Evolutionary conservation across 1,140 invertebrate species (phyloP).

Genomic region (Penaeus chinensis): DNA sequence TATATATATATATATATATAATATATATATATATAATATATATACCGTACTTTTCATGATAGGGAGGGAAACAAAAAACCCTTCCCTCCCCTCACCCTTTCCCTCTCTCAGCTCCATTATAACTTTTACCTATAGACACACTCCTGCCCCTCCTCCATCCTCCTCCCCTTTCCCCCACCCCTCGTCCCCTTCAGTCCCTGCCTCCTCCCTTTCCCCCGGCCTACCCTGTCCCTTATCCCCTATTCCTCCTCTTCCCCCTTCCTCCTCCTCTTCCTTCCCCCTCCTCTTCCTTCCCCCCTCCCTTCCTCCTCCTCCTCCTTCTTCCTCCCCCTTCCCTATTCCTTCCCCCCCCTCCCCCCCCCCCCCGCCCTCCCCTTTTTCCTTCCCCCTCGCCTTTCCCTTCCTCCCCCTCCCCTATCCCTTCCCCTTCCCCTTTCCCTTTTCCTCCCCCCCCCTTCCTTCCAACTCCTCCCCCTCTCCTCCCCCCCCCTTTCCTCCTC

Average conservation of each 20-base stretch:
- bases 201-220: background rate
- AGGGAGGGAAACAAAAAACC: too few relatives aligned
- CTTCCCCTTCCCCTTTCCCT: background rate
- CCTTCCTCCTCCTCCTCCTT: background rate
- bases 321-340: background rate
- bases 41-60: too few relatives aligned
- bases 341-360: background rate
- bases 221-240: background rate
- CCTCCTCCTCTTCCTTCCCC: too few relatives aligned
- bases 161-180: rapidly evolving
- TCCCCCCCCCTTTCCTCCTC: too few relatives aligned
- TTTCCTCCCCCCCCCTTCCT: too few relatives aligned
- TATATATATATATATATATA: too few relatives aligned
- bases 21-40: too few relatives aligned
- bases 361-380: background rate
- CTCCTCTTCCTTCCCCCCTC: background rate
- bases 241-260: background rate
- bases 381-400: background rate
- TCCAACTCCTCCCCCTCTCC: too few relatives aligned
- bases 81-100: too few relatives aligned
- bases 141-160: background rate
- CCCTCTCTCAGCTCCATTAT: too few relatives aligned
- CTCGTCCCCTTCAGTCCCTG: background rate
- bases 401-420: too few relatives aligned
- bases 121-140: too few relatives aligned